Percentiles rank a stretch among this genome's conserved stretches.
phyloP scores from a whole-genome alignment of 1,140 invertebrate genomes.

The Harpegnathos saltator region DNA sequence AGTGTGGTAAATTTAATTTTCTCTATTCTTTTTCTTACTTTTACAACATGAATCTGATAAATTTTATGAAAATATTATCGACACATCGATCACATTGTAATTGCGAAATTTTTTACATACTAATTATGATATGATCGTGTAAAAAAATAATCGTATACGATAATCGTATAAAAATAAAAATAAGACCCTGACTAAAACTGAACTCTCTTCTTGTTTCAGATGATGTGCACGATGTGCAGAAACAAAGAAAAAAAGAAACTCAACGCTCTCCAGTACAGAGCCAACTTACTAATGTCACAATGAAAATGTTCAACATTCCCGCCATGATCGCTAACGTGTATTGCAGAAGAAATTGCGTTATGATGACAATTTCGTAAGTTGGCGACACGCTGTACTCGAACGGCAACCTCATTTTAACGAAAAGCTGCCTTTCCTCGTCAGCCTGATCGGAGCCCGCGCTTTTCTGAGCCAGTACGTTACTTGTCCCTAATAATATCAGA shows the following conservation, averaged over 20 bases:
- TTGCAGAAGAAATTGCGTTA: conserved; percentile 39
- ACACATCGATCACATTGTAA: too few relatives aligned
- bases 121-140: not conserved
- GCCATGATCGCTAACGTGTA: not conserved
- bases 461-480: not conserved
- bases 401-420: conserved; percentile 44
- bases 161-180: not conserved
- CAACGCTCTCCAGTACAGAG: not conserved
- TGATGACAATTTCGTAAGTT: conserved; percentile 33
- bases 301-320: conserved; percentile 30
- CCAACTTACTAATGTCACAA: conserved; percentile 42
- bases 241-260: not conserved
- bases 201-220: not conserved
- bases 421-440: conserved; percentile 4
- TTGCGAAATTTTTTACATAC: not conserved
- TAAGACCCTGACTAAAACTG: conserved; percentile 1
- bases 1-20: conserved; percentile 2
- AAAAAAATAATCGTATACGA: not conserved
- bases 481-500: not conserved
- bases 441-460: not conserved
- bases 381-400: conserved; percentile 2
- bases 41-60: not conserved
- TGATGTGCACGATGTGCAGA: too few relatives aligned
- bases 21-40: not conserved
- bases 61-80: not conserved